These are phyloP conservation scores for Torymus texanus DNA, from an alignment of 2,888 invertebrate species.

Conservation along the genomic window DNA sequence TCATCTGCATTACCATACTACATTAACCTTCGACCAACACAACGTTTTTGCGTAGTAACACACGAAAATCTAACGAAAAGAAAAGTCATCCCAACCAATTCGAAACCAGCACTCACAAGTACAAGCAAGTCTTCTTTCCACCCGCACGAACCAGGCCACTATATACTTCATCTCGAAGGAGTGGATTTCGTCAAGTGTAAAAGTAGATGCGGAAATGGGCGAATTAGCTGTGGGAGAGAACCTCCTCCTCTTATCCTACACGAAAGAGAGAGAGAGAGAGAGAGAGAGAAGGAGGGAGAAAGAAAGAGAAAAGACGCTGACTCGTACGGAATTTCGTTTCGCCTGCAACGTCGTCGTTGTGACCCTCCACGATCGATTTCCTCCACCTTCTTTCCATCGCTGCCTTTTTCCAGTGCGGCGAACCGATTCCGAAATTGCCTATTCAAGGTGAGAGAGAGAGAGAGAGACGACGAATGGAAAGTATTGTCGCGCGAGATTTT, in stretches of 20 bases:
- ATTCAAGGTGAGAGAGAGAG: conserved; percentile 25
- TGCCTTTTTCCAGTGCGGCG: conserved; percentile 5
- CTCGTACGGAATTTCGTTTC: conserved; percentile 31
- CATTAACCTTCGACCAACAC: neutral
- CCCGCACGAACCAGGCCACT: too few relatives aligned
- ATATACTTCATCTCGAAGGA: conserved; percentile 2
- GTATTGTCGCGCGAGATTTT: too few relatives aligned
- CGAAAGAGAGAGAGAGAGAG: neutral
- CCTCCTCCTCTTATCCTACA: too few relatives aligned
- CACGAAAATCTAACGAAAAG: neutral
- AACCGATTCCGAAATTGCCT: conserved; percentile 35
- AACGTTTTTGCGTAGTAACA: neutral
- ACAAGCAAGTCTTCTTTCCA: too few relatives aligned
- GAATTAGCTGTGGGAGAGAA: conserved; percentile 18
- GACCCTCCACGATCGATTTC: conserved; percentile 11
- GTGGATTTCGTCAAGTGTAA: conserved; percentile 30
- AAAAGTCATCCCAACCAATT: too few relatives aligned
- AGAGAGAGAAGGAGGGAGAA: neutral
- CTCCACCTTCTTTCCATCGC: neutral
- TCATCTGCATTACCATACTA: too few relatives aligned
- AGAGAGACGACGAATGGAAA: neutral
- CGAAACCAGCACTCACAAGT: too few relatives aligned
- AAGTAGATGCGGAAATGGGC: conserved; percentile 39
- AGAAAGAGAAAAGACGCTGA: conserved; percentile 32
- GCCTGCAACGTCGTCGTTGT: neutral